Conservation (phyloP, 1,140 invertebrate species). For the Drosophila sp. region DNA sequence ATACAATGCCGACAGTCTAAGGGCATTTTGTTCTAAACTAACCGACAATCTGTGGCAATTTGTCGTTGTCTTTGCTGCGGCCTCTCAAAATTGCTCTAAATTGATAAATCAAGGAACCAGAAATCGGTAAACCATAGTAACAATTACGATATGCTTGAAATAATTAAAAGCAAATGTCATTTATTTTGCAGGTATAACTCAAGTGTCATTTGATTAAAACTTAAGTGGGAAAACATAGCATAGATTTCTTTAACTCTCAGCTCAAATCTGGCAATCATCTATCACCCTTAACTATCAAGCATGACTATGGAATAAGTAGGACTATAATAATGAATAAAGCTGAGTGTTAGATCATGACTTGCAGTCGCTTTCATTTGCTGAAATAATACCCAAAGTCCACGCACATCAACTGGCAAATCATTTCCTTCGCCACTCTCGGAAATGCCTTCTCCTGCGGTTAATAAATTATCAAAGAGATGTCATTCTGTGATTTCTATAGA, state of each 20-base stretch:
- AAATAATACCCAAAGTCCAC: background rate
- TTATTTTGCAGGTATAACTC: background rate
- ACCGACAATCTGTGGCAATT: slow-evolving; percentile 39
- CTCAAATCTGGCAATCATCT: slow-evolving; percentile 3
- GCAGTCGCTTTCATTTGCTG: slow-evolving; percentile 1
- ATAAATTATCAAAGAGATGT: too few species aligned
- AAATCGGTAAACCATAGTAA: background rate
- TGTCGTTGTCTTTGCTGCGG: slow-evolving; percentile 9
- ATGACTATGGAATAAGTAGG: slow-evolving; percentile 6
- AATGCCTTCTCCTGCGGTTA: too few species aligned
- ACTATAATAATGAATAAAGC: slow-evolving; percentile 15
- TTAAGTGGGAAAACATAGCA: background rate
- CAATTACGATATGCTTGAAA: background rate
- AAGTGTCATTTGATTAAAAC: slow-evolving; percentile 7
- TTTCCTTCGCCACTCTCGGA: too few species aligned
- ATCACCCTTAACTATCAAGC: slow-evolving; percentile 27
- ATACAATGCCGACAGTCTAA: background rate
- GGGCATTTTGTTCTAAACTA: slow-evolving; percentile 20
- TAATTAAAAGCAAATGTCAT: slow-evolving; percentile 1
- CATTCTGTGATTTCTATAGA: too few species aligned
- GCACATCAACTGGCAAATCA: slow-evolving; percentile 13
- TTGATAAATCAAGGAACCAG: slow-evolving; percentile 9
- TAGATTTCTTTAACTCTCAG: slow-evolving; percentile 7
- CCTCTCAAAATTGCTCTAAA: slow-evolving; percentile 7
- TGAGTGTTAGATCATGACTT: slow-evolving; percentile 31